Conservation (phyloP, 2,888 invertebrate species). For the Chesias legatella region DNA sequence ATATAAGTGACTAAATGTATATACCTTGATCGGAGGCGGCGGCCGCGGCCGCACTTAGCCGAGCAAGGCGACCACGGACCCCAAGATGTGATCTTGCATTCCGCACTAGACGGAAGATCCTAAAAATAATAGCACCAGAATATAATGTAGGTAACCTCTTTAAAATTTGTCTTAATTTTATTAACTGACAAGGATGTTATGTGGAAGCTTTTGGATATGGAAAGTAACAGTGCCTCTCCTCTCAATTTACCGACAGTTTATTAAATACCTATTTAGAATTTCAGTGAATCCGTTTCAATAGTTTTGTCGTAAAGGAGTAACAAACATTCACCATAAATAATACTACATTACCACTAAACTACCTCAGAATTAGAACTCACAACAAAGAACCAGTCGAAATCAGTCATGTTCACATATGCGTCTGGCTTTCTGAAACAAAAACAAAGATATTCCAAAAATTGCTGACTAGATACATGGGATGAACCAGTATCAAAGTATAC, state of each 20-base stretch:
- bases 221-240: neutral
- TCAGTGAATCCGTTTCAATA: no score
- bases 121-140: no score
- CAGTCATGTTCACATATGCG: slow-evolving; percentile 49
- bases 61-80: slow-evolving; percentile 91
- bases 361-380: slow-evolving; percentile 51
- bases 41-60: slow-evolving; percentile 88
- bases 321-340: no score
- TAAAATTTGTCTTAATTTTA: no score
- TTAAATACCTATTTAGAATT: neutral
- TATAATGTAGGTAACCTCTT: no score
- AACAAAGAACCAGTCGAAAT: slow-evolving; percentile 67
- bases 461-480: no score
- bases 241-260: neutral
- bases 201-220: no score
- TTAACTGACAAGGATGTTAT: no score
- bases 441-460: neutral
- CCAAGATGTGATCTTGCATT: slow-evolving; percentile 86
- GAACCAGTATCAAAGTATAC: no score
- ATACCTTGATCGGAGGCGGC: slow-evolving; percentile 77
- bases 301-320: no score
- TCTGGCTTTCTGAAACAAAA: slow-evolving; percentile 52
- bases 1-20: no score
- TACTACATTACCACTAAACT: no score
- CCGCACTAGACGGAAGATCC: slow-evolving; percentile 47